Percentiles rank a stretch among this genome's conserved stretches.
Conservation (phyloP, 2,888 invertebrate species). For the Drosophila mulleri region DNA sequence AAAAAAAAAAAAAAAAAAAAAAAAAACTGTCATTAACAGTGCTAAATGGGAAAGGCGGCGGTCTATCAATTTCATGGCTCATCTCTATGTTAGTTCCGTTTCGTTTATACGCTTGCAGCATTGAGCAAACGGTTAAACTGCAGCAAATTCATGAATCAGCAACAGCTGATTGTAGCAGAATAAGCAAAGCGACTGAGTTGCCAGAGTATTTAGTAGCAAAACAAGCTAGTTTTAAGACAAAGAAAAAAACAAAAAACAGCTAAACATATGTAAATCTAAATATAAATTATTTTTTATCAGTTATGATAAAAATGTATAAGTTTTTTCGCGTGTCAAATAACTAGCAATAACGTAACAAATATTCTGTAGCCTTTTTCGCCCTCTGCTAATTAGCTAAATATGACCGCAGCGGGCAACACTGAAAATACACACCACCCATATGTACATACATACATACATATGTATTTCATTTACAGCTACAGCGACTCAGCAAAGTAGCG, state of each 20-base stretch:
- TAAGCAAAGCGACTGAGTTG: neutral
- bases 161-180: slow-evolving; percentile 30
- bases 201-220: neutral
- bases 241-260: neutral
- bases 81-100: slow-evolving; percentile 55
- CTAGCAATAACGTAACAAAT: neutral
- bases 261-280: neutral
- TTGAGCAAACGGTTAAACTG: neutral
- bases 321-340: neutral
- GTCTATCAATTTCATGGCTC: slow-evolving; percentile 16
- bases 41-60: slow-evolving; percentile 32
- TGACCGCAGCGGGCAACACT: neutral
- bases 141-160: slow-evolving; percentile 42
- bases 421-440: neutral
- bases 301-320: neutral
- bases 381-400: neutral
- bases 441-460: no score
- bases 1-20: neutral
- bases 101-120: slow-evolving; percentile 20
- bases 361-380: neutral
- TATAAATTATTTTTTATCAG: neutral
- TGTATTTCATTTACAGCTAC: slow-evolving; percentile 5
- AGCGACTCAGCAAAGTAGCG: slow-evolving; percentile 9
- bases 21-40: slow-evolving; percentile 28
- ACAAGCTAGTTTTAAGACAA: neutral